Percentiles rank a stretch among this genome's conserved stretches.
phyloP scores from a whole-genome alignment of 2,113 vertebrate species.

The Coracopsis vasa region DNA sequence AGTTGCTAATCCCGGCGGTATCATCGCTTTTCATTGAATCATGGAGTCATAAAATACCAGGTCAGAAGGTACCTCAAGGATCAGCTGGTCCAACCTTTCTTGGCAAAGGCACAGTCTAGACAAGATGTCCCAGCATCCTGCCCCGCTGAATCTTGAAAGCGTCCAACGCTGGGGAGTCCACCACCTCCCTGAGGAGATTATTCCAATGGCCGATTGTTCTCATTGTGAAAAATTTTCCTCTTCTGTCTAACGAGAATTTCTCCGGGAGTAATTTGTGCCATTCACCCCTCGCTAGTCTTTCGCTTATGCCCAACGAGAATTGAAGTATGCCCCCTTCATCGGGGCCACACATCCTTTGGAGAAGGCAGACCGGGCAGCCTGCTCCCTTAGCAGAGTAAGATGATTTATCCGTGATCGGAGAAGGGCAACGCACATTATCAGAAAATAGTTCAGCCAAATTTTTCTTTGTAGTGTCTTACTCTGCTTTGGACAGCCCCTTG shows the following conservation, averaged over 20 bases:
- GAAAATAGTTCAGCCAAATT: not conserved
- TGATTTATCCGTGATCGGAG: not conserved
- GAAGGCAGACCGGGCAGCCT: not conserved
- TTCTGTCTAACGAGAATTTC: not conserved
- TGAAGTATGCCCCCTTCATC: not conserved
- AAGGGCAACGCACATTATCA: fast-evolving
- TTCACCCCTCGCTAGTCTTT: not conserved
- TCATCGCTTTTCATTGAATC: not conserved
- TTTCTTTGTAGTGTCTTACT: not conserved
- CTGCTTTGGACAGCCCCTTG: not conserved
- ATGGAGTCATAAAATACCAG: not conserved
- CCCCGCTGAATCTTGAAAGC: not conserved
- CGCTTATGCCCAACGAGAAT: not conserved
- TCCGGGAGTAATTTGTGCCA: not conserved
- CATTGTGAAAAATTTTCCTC: not conserved
- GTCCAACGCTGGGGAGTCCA: not conserved
- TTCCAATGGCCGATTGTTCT: not conserved
- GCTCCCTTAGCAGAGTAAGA: not conserved
- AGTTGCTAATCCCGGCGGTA: fast-evolving
- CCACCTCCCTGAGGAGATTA: not conserved
- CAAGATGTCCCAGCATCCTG: not conserved
- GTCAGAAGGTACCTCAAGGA: not conserved
- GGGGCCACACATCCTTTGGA: not conserved
- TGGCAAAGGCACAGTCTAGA: not conserved
- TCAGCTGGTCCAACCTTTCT: not conserved